These are phyloP conservation scores for Novumbra hubbsi DNA, from an alignment of 2,797 vertebrate species.

Conservation along the genomic window DNA sequence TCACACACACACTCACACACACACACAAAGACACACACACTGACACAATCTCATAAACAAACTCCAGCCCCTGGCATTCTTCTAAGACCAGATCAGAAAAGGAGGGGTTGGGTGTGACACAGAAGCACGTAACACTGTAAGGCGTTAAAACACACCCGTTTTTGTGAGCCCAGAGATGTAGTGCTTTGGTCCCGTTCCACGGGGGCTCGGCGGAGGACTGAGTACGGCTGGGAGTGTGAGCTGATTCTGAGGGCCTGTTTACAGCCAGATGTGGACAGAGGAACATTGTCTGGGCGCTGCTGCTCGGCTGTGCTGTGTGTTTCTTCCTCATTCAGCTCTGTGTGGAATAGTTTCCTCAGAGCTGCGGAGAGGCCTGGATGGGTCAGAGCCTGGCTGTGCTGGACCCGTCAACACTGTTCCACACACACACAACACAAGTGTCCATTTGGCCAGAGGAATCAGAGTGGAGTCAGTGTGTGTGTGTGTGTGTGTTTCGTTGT, in stretches of 20 bases:
- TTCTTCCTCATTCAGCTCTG: conserved; percentile 7
- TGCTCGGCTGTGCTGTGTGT: conserved; percentile 28
- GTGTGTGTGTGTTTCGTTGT: conserved; percentile 4
- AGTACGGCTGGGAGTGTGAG: conserved; percentile 25
- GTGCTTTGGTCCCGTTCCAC: background rate
- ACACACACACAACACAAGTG: background rate
- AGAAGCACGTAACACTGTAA: background rate
- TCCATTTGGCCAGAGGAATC: conserved; percentile 10
- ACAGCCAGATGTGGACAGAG: conserved; percentile 68
- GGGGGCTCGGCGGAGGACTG: conserved; percentile 25
- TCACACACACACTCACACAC: conserved; percentile 32
- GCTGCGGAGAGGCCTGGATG: background rate
- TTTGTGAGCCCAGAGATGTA: background rate
- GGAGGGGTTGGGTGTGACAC: background rate
- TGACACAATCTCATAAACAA: background rate
- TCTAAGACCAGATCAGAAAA: background rate
- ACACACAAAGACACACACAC: conserved; percentile 10
- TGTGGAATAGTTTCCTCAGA: conserved; percentile 22
- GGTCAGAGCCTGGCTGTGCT: conserved; percentile 21
- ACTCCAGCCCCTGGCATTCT: conserved; percentile 4
- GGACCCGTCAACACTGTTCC: conserved; percentile 21
- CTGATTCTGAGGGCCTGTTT: conserved; percentile 51
- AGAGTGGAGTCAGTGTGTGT: conserved; percentile 8
- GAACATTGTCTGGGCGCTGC: conserved; percentile 54
- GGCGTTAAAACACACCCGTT: conserved; percentile 12